Conservation (phyloP, 2,888 invertebrate species). For the Drosophila histrio region DNA sequence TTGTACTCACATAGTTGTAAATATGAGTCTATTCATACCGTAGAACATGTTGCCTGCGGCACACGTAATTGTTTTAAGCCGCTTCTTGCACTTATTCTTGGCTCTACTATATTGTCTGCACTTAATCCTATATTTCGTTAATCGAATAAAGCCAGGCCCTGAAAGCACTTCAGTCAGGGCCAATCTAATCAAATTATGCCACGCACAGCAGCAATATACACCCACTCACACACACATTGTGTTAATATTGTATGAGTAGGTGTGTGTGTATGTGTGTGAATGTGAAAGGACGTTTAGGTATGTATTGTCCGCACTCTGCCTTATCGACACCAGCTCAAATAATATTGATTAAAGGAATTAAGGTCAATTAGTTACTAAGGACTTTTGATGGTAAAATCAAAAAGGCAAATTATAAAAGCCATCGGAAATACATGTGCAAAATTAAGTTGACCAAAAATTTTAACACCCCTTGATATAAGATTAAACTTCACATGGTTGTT, state of each 20-base stretch:
- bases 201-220: slow-evolving; percentile 39
- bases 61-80: slow-evolving; percentile 30
- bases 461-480: background rate
- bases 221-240: slow-evolving; percentile 1
- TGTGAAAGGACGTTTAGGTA: background rate
- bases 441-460: slow-evolving; percentile 1
- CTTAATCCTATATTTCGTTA: slow-evolving; percentile 61
- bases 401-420: slow-evolving; percentile 24
- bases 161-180: slow-evolving; percentile 48
- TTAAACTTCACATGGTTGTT: background rate
- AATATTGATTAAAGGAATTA: slow-evolving; percentile 68
- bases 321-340: slow-evolving; percentile 42
- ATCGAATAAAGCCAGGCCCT: slow-evolving; percentile 56
- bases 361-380: slow-evolving; percentile 59
- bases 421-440: background rate
- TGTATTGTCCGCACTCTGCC: background rate
- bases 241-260: background rate
- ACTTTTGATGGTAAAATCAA: slow-evolving; percentile 46
- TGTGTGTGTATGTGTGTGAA: background rate
- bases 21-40: background rate
- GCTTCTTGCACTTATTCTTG: slow-evolving; percentile 6
- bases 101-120: background rate
- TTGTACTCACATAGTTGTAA: background rate
- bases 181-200: slow-evolving; percentile 64
- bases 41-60: background rate